Conservation (phyloP, 2,797 vertebrate genomes). For the Phyllotis vaccarum region DNA sequence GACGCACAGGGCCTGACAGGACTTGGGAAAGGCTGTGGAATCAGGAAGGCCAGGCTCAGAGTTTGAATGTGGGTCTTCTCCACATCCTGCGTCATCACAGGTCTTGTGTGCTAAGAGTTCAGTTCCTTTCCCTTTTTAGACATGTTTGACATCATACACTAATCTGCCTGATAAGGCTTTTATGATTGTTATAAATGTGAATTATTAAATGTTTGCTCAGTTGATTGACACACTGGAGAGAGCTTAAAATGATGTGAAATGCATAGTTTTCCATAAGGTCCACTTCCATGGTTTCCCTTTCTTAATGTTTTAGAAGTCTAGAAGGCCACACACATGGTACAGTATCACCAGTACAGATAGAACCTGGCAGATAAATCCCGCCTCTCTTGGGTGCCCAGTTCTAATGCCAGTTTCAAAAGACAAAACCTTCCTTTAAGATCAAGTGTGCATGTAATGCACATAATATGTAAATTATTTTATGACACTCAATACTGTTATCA, state of each 20-base stretch:
- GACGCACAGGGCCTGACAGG: accelerated
- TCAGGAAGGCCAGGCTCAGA: background rate
- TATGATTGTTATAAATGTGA: background rate
- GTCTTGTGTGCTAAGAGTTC: background rate
- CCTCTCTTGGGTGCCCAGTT: background rate
- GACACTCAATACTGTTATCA: too few species aligned
- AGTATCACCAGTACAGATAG: background rate
- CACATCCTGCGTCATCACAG: background rate
- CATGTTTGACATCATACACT: background rate
- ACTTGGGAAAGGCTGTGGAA: background rate
- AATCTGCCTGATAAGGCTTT: slow-evolving; percentile 45
- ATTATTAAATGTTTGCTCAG: slow-evolving; percentile 8
- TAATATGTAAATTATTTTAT: background rate
- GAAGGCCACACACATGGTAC: too few species aligned
- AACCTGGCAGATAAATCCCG: background rate
- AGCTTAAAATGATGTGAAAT: background rate
- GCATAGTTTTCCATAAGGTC: background rate
- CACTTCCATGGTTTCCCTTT: background rate
- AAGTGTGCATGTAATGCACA: background rate
- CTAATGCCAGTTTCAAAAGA: background rate
- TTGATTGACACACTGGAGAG: background rate
- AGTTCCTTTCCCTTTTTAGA: background rate
- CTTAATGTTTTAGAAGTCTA: background rate
- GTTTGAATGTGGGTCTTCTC: background rate
- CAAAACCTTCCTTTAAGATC: background rate